Conservation (phyloP, 2,888 invertebrate genomes). For the Hypercompe scribonia region DNA sequence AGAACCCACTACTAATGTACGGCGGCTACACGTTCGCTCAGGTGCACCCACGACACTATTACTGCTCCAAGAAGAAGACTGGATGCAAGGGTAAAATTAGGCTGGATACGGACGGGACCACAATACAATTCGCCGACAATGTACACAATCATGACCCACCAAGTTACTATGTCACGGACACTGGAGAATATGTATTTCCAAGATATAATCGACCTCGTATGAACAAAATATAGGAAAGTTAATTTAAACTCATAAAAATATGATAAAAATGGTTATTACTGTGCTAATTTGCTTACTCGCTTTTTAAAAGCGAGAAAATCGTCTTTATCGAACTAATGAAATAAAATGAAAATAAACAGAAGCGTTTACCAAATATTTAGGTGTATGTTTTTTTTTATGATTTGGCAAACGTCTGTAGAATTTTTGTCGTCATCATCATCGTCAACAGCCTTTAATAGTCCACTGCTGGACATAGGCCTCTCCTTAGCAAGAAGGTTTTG, state of each 20-base stretch:
- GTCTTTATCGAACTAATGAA: neutral
- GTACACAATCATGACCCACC: slow-evolving; percentile 56
- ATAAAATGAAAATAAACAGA: neutral
- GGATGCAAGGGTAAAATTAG: slow-evolving; percentile 50
- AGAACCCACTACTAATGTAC: slow-evolving; percentile 44
- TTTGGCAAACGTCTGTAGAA: too few species aligned
- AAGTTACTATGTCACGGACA: slow-evolving; percentile 33
- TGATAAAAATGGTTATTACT: neutral
- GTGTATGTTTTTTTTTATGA: too few species aligned
- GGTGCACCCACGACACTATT: slow-evolving; percentile 39
- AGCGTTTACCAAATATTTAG: too few species aligned
- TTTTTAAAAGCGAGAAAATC: neutral
- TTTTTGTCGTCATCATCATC: too few species aligned
- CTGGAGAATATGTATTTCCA: slow-evolving; percentile 39
- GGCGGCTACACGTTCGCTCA: slow-evolving; percentile 54
- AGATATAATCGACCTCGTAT: neutral
- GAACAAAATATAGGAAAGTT: neutral
- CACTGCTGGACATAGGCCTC: too few species aligned
- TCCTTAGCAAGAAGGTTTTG: too few species aligned
- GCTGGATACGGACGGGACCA: slow-evolving; percentile 33
- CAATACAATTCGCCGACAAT: slow-evolving; percentile 36
- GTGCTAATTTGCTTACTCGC: neutral
- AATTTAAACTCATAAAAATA: neutral
- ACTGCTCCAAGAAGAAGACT: slow-evolving; percentile 45
- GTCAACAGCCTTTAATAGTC: too few species aligned